A percentile compares a stretch with the other conserved stretches of the same genome.
These are phyloP conservation scores for Drosophila santomea DNA, from an alignment of 1,140 invertebrate species.

Conservation along the genomic window DNA sequence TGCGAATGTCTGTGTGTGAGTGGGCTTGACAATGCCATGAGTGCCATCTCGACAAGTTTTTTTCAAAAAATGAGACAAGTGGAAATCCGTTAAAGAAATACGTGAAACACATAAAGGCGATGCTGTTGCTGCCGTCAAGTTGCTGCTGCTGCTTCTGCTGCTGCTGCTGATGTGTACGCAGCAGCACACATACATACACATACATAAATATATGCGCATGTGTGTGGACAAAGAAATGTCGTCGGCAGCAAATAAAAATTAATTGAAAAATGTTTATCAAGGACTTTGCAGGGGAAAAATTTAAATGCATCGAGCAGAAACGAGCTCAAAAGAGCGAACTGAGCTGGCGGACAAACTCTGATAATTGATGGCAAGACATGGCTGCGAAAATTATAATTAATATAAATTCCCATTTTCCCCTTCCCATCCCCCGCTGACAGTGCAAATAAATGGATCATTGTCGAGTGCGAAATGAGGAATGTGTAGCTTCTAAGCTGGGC, in stretches of 20 bases:
- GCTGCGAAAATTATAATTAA: conserved; percentile 46
- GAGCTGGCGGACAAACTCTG: conserved; percentile 4
- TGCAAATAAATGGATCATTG: conserved; percentile 51
- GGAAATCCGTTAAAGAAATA: conserved; percentile 81
- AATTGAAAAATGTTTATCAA: conserved; percentile 83
- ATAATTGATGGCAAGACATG: conserved; percentile 46
- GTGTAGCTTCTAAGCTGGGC: conserved; percentile 30
- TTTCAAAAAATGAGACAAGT: conserved; percentile 78
- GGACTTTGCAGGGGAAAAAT: conserved; percentile 63
- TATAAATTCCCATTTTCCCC: conserved; percentile 14
- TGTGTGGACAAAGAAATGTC: conserved; percentile 70
- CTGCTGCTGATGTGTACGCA: conserved; percentile 17
- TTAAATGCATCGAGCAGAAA: conserved; percentile 34
- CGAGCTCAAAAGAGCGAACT: not conserved
- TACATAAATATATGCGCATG: conserved; percentile 32
- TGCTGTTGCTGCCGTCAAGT: conserved; percentile 33
- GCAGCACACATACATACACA: conserved; percentile 21
- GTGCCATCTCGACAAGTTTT: conserved; percentile 74
- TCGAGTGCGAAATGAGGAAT: conserved; percentile 18
- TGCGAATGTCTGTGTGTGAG: conserved; percentile 20
- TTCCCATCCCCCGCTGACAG: not conserved
- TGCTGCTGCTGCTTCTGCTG: conserved; percentile 24
- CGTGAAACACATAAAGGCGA: conserved; percentile 73
- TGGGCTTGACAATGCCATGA: conserved; percentile 61
- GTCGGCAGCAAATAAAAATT: conserved; percentile 80